Evolutionary conservation across 2,888 invertebrate genomes (phyloP).

Genomic region (Caenorhabditis parvicauda): DNA sequence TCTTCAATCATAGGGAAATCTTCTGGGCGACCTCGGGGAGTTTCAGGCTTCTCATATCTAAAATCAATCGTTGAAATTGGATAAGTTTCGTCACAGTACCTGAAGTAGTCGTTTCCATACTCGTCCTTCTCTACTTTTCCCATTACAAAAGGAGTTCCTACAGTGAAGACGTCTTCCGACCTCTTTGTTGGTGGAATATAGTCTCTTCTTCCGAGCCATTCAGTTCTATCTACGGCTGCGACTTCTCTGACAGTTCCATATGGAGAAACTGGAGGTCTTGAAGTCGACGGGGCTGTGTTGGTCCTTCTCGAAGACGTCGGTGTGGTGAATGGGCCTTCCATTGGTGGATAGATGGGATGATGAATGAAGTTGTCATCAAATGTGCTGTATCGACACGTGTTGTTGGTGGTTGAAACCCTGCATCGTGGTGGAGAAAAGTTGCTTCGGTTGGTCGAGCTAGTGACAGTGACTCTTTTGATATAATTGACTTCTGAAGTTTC

Average conservation of each 20-base stretch:
- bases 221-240: constrained; percentile 36
- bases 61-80: neutral
- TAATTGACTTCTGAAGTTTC: constrained; percentile 55
- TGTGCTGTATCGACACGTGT: constrained; percentile 22
- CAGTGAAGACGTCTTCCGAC: constrained; percentile 30
- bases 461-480: constrained; percentile 40
- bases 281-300: neutral
- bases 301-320: constrained; percentile 2
- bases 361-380: constrained; percentile 32
- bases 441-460: constrained; percentile 14
- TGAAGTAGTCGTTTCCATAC: constrained; percentile 33
- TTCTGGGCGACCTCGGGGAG: constrained; percentile 2
- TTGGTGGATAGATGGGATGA: constrained; percentile 40
- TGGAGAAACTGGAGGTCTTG: neutral
- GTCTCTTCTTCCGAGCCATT: constrained; percentile 20
- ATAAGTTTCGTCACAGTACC: constrained; percentile 4
- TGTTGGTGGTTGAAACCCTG: neutral
- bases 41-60: neutral
- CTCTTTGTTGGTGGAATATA: constrained; percentile 15
- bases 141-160: constrained; percentile 37
- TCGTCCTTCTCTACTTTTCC: constrained; percentile 34
- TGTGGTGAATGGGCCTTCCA: constrained; percentile 4
- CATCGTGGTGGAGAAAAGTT: neutral
- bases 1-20: constrained; percentile 50
- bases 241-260: constrained; percentile 34